Conservation (phyloP, 2,888 invertebrate species). For the Sarcophaga subvicina region DNA sequence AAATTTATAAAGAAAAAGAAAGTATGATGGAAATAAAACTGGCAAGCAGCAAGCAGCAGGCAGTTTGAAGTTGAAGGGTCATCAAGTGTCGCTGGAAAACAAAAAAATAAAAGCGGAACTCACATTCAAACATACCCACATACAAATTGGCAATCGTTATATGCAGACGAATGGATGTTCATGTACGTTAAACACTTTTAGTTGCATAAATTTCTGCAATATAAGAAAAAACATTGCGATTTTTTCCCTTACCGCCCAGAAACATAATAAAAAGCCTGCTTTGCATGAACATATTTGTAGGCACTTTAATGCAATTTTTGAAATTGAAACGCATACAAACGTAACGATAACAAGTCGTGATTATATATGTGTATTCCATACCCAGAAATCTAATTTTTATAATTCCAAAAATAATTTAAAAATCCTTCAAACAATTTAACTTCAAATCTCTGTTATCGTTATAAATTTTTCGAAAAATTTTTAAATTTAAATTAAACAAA, state of each 20-base stretch:
- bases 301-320: too few relatives aligned
- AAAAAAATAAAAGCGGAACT: slow-evolving; percentile 34
- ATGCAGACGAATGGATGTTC: slow-evolving; percentile 32
- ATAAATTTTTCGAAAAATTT: too few relatives aligned
- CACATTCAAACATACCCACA: not conserved
- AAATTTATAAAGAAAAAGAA: slow-evolving; percentile 15
- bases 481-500: not conserved
- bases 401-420: too few relatives aligned
- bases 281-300: too few relatives aligned
- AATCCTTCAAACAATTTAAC: too few relatives aligned
- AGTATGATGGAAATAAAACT: slow-evolving; percentile 46
- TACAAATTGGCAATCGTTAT: slow-evolving; percentile 21
- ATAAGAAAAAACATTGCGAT: slow-evolving; percentile 23
- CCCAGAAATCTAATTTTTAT: too few relatives aligned
- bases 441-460: too few relatives aligned
- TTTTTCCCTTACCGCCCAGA: slow-evolving; percentile 8
- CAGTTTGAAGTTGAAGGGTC: slow-evolving; percentile 68
- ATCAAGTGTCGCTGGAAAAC: slow-evolving; percentile 65
- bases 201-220: slow-evolving; percentile 46
- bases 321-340: too few relatives aligned
- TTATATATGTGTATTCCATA: too few relatives aligned
- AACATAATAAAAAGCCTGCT: slow-evolving; percentile 1
- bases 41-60: slow-evolving; percentile 32
- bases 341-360: too few relatives aligned
- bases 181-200: slow-evolving; percentile 20